These are phyloP conservation scores for Gorsachius goisagi DNA, from an alignment of 2,113 vertebrate species.

Conservation along the genomic window DNA sequence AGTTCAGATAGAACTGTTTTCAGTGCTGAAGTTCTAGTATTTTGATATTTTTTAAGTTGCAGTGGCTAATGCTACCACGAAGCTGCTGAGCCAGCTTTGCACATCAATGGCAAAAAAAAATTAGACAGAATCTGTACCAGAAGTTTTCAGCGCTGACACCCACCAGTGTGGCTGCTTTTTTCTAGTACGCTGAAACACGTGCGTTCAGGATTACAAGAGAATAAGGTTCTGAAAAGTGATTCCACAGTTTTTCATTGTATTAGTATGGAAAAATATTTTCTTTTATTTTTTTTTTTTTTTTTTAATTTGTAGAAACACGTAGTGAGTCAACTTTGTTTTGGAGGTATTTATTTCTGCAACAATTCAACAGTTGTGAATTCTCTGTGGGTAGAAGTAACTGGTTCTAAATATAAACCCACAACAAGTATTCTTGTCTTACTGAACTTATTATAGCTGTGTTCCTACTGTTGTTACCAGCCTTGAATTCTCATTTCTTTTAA, in stretches of 20 bases:
- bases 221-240: not conserved
- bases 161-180: not conserved
- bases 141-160: not conserved
- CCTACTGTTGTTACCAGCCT: conserved; percentile 51
- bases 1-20: not conserved
- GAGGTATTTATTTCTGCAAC: conserved; percentile 58
- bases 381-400: conserved; percentile 56
- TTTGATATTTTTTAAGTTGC: not conserved
- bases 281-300: not conserved
- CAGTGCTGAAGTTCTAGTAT: not conserved
- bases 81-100: not conserved
- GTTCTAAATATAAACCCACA: conserved; percentile 61
- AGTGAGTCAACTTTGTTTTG: conserved; percentile 32
- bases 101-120: not conserved
- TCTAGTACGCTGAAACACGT: accelerated
- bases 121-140: not conserved
- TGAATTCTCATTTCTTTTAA: conserved; percentile 62
- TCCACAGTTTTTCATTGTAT: not conserved
- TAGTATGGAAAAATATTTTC: not conserved
- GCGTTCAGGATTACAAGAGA: not conserved
- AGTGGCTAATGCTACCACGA: not conserved
- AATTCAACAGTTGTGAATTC: conserved; percentile 47
- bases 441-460: conserved; percentile 36
- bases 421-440: conserved; percentile 31
- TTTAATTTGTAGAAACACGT: not conserved